Evolutionary conservation across 2,888 invertebrate species (phyloP).

Genomic region (Patella caerulea): DNA sequence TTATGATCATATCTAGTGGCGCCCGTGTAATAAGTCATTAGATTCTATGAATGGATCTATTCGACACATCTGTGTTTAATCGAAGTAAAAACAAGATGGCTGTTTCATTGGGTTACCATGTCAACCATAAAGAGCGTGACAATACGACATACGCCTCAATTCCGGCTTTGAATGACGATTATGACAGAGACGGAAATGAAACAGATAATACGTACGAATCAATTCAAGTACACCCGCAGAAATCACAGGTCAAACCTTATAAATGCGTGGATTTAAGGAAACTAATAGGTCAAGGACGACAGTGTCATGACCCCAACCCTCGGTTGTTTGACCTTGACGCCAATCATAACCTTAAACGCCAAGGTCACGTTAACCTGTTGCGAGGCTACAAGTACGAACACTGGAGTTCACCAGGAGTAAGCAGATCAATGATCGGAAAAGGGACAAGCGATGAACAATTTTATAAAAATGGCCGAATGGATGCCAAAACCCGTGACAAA

Average conservation of each 20-base stretch:
- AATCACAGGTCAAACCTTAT: neutral
- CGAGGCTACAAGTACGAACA: neutral
- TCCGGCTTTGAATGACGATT: neutral
- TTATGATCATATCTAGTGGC: too few species aligned
- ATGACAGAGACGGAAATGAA: neutral
- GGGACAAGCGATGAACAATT: too few species aligned
- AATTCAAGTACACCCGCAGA: neutral
- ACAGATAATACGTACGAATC: conserved; percentile 6
- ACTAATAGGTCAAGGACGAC: neutral
- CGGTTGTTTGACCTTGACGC: neutral
- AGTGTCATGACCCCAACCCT: neutral
- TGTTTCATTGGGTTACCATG: neutral
- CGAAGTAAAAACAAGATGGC: neutral
- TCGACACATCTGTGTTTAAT: too few species aligned
- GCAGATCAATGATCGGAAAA: neutral
- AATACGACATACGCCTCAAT: neutral
- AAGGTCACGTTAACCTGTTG: neutral
- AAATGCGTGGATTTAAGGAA: neutral
- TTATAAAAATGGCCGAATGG: too few species aligned
- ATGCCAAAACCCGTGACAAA: neutral
- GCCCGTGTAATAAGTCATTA: too few species aligned
- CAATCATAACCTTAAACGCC: neutral
- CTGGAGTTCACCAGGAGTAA: neutral
- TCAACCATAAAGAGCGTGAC: neutral
- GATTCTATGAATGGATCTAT: too few species aligned